Evolutionary conservation across 2,797 vertebrate genomes (phyloP).

Genomic region (Gadopsis bispinosus): DNA sequence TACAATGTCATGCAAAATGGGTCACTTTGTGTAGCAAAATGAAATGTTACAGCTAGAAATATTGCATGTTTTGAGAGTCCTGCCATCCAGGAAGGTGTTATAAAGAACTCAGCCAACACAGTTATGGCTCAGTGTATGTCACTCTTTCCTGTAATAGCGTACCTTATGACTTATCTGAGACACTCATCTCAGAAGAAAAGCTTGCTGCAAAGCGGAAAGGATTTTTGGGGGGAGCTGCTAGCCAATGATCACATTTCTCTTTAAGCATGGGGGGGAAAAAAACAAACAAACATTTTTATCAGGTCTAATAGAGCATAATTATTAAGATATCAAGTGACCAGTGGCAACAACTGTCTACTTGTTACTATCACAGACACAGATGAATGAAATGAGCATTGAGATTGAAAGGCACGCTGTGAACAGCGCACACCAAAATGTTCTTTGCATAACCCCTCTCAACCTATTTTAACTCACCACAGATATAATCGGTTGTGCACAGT

Average conservation of each 20-base stretch:
- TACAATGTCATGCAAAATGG: background rate
- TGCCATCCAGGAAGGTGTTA: background rate
- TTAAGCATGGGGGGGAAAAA: no score
- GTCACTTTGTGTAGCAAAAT: constrained; percentile 3
- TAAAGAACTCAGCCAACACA: background rate
- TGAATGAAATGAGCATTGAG: background rate
- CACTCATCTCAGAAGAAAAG: background rate
- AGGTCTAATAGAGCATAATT: background rate
- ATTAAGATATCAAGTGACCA: background rate
- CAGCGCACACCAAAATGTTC: background rate
- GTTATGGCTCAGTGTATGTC: background rate
- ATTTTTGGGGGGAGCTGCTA: background rate
- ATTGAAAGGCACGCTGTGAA: background rate
- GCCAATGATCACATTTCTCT: background rate
- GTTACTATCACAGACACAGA: background rate
- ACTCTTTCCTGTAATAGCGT: background rate
- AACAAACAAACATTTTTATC: no score
- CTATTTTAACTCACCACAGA: background rate
- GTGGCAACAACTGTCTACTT: background rate
- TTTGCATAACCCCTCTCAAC: no score
- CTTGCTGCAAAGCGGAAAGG: background rate
- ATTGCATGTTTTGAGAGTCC: background rate
- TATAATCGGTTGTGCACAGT: background rate
- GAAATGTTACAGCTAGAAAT: background rate
- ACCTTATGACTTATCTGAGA: background rate